phyloP scores from a whole-genome alignment of 2,888 invertebrate species.

The Drosophila algonquin region DNA sequence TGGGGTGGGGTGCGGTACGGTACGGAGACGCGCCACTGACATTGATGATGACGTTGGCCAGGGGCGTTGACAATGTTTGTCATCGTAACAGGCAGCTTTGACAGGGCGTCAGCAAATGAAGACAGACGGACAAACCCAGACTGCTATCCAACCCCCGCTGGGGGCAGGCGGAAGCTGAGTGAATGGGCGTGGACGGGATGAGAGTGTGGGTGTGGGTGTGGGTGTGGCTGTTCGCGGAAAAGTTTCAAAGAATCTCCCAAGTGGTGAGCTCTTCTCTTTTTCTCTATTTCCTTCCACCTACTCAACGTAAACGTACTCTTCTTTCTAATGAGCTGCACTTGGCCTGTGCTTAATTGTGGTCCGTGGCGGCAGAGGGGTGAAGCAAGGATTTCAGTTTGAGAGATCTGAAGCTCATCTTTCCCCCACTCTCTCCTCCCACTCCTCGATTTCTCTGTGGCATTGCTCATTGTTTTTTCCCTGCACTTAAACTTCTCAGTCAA shows the following conservation, averaged over 20 bases:
- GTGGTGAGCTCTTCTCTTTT: slow-evolving; percentile 6
- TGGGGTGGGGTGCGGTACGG: background rate
- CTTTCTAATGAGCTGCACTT: slow-evolving; percentile 40
- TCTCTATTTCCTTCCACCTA: background rate
- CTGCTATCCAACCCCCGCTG: background rate
- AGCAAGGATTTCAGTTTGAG: background rate
- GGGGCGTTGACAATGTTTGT: slow-evolving; percentile 74
- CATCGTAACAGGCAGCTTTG: slow-evolving; percentile 51
- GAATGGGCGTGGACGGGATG: slow-evolving; percentile 16
- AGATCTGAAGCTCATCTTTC: slow-evolving; percentile 1
- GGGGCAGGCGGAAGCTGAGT: slow-evolving; percentile 4
- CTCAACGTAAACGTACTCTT: background rate
- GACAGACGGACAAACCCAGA: slow-evolving; percentile 25
- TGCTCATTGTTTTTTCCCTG: slow-evolving; percentile 15
- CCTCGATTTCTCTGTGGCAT: background rate
- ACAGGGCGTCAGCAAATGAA: slow-evolving; percentile 43
- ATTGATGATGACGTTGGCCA: slow-evolving; percentile 74
- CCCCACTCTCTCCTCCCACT: background rate
- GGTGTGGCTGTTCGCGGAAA: slow-evolving; percentile 2
- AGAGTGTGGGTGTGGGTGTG: background rate
- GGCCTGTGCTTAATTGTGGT: slow-evolving; percentile 46
- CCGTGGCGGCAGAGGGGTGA: background rate
- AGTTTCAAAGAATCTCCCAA: slow-evolving; percentile 25
- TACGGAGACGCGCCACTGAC: slow-evolving; percentile 52
- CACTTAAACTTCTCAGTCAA: slow-evolving; percentile 26